Base-by-base conservation (phyloP, 64 coral and sea anemone genomes). In the Dendronephthya gigantea region DNA sequence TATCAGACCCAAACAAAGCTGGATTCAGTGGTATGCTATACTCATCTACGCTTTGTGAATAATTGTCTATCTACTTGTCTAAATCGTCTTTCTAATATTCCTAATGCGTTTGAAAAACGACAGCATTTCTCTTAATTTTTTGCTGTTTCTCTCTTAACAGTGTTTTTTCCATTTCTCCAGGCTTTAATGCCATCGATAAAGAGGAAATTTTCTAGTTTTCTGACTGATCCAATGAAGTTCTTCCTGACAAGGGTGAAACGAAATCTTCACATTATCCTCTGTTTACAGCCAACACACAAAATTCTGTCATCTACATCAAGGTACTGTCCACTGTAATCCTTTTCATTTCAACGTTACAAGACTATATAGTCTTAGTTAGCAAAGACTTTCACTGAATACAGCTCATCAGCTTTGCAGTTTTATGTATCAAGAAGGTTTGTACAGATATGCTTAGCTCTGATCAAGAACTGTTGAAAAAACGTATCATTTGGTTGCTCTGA, bases 211-310 rank as follows among this genome's bases (percentile, higher is more conserved):
- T 98, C 95, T 25, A 98, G 90, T 89, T 98, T 98, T 75, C 74
- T 98, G 12, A 87, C 95, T n/a, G 95, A 98, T 74, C 95, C 95
- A 2, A 98, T 98, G 95, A 98, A 93, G 85, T 98, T 98, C 83
- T 98, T 98, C 14, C 86, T 98, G 43, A 98, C 95, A 35, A 90
- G 95, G 50, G 95, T 98, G 1, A 98, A 98, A 55, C 88, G 89
- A 55, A 98, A 98, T 69, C 89, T 98, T 45, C 94, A 98, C 82
- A 87, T 98, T 50, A 88, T 98, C 38, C n/a, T 98, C 14, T 98
- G 94, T 85, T 55, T 98, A 3, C 90, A 92, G 25, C 94, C 94
- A 49, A 93, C 94, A 32, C 94, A 97, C 40, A 90, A 84, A 35
- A 84, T 97, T 3, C 84, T 97, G 3, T 68, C 84, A 29, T 90